A percentile compares a stretch with the other conserved stretches of the same genome.
phyloP scores from a whole-genome alignment of 2,888 invertebrate species.

The Oscheius onirici region DNA sequence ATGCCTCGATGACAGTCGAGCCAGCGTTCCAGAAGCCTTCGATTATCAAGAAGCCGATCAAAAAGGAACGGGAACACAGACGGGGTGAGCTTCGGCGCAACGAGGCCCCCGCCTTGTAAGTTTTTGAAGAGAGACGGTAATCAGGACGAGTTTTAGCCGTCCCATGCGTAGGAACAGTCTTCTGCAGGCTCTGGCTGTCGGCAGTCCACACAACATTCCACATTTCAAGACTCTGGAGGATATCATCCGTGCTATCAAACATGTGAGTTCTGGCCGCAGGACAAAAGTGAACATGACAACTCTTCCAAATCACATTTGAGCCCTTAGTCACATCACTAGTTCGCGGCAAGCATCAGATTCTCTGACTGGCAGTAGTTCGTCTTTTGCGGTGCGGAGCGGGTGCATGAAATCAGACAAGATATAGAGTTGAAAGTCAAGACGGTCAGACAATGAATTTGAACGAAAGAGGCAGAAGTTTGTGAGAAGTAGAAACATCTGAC shows the following conservation, averaged over 20 bases:
- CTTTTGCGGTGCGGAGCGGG: too few species aligned
- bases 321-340: too few species aligned
- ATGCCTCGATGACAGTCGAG: conserved; percentile 56
- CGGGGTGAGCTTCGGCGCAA: conserved; percentile 65
- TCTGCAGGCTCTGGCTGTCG: conserved; percentile 69
- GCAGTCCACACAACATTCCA: conserved; percentile 70
- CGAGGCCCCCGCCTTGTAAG: conserved; percentile 70
- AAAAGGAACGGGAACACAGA: conserved; percentile 65
- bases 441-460: too few species aligned
- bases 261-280: conserved; percentile 46
- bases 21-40: conserved; percentile 67
- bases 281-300: neutral
- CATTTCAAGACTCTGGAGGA: conserved; percentile 71
- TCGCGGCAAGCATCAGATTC: too few species aligned
- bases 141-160: conserved; percentile 53
- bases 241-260: conserved; percentile 68
- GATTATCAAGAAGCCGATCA: conserved; percentile 71
- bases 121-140: neutral
- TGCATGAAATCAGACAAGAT: too few species aligned
- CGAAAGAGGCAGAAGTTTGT: too few species aligned
- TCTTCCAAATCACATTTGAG: conserved; percentile 32
- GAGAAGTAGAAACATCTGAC: too few species aligned
- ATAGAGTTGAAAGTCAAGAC: too few species aligned
- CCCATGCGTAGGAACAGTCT: conserved; percentile 70
- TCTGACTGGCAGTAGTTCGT: too few species aligned